Conservation (phyloP, 2,113 vertebrate genomes). For the Cavia aperea region DNA sequence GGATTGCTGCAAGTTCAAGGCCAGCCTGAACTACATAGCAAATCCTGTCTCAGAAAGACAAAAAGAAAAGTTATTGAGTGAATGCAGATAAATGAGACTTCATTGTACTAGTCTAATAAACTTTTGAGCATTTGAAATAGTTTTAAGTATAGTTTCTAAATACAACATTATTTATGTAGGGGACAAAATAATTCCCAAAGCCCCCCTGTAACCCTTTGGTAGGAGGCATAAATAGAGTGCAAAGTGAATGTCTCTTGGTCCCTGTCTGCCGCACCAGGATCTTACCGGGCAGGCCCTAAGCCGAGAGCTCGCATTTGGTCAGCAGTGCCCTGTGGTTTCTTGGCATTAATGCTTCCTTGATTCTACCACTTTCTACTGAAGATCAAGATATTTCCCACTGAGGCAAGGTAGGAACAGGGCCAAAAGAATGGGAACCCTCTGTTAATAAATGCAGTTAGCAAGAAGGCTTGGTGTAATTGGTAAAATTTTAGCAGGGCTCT, state of each 20-base stretch:
- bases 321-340: background rate
- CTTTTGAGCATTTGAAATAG: background rate
- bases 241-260: background rate
- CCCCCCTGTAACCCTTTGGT: background rate
- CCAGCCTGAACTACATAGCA: background rate
- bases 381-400: background rate
- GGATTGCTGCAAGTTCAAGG: background rate
- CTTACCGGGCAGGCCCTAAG: background rate
- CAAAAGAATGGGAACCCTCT: background rate
- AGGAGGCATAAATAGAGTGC: background rate
- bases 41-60: too few species aligned
- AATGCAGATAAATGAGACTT: background rate
- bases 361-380: background rate
- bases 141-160: slow-evolving; percentile 26
- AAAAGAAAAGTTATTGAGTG: background rate
- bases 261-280: background rate
- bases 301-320: background rate
- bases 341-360: background rate
- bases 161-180: background rate
- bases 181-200: background rate
- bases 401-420: background rate
- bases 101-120: background rate
- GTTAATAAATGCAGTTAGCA: background rate
- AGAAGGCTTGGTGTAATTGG: background rate
- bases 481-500: background rate